These are phyloP conservation scores for Manis crassicaudata DNA, from an alignment of 2,797 vertebrate genomes.

Conservation along the genomic window DNA sequence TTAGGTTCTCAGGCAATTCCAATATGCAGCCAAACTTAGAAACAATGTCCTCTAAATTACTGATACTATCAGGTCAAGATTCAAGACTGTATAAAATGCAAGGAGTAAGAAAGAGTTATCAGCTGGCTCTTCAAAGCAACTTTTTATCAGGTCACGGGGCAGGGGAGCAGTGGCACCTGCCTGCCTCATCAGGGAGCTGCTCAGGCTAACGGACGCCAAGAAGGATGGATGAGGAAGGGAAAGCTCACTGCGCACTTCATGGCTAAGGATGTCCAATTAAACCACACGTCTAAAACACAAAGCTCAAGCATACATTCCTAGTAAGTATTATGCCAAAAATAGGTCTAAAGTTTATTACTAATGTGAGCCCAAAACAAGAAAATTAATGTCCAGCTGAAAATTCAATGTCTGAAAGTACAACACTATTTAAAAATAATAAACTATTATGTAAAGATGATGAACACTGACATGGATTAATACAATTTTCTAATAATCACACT, in stretches of 20 bases:
- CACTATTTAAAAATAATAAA: neutral
- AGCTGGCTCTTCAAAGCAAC: neutral
- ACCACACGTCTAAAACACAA: neutral
- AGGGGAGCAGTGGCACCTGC: neutral
- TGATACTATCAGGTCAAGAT: constrained; percentile 23
- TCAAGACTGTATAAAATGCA: neutral
- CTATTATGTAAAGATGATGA: neutral
- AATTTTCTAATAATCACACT: neutral
- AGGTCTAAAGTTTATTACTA: neutral
- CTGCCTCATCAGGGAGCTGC: neutral
- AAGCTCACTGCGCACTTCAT: neutral
- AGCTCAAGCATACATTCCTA: neutral
- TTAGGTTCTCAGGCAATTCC: neutral
- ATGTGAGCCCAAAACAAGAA: neutral
- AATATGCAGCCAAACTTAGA: neutral
- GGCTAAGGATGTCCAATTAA: neutral
- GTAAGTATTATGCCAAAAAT: neutral
- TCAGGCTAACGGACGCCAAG: neutral
- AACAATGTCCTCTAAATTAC: constrained; percentile 18
- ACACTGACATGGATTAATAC: neutral
- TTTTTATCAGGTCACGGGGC: neutral
- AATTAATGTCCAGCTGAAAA: constrained; percentile 41
- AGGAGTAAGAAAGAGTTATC: neutral
- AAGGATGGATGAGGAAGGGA: neutral
- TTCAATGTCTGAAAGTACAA: neutral